Conservation (phyloP, 1,140 invertebrate genomes). For the Euura lappo region DNA sequence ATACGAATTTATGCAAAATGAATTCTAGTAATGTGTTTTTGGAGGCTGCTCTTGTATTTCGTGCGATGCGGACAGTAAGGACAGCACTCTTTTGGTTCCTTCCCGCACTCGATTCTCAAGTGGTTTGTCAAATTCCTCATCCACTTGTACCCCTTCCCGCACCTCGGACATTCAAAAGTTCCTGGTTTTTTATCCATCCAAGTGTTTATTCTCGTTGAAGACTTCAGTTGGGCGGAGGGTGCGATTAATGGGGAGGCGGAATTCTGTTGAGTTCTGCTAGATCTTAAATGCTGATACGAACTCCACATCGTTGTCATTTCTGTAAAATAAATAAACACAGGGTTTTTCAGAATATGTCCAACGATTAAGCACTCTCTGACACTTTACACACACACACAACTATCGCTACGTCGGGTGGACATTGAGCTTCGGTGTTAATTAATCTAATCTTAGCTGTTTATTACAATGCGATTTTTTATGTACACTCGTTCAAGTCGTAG, state of each 20-base stretch:
- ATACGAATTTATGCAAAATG: constrained; percentile 25
- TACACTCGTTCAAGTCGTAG: too few relatives aligned
- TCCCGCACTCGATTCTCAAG: constrained; percentile 58
- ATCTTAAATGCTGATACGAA: not conserved
- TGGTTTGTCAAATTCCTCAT: constrained; percentile 62
- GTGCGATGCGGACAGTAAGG: constrained; percentile 56
- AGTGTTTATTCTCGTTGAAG: not conserved
- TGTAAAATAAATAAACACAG: not conserved
- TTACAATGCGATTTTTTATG: too few relatives aligned
- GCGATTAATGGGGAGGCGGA: not conserved
- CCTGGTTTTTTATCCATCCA: constrained; percentile 11
- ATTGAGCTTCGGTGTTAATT: too few relatives aligned
- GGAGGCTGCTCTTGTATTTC: constrained; percentile 52
- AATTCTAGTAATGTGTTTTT: constrained; percentile 52
- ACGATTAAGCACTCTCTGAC: not conserved
- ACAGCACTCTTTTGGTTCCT: constrained; percentile 58
- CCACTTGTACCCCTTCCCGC: constrained; percentile 60
- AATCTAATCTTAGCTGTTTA: too few relatives aligned
- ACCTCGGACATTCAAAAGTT: constrained; percentile 56
- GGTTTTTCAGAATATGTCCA: not conserved
- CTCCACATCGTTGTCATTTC: not conserved
- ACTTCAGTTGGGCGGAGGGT: not conserved
- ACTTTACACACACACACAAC: not conserved
- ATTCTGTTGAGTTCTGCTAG: not conserved
- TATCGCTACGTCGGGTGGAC: too few relatives aligned